phyloP scores from a whole-genome alignment of 1,140 invertebrate species.

The Eriocheir sinensis region DNA sequence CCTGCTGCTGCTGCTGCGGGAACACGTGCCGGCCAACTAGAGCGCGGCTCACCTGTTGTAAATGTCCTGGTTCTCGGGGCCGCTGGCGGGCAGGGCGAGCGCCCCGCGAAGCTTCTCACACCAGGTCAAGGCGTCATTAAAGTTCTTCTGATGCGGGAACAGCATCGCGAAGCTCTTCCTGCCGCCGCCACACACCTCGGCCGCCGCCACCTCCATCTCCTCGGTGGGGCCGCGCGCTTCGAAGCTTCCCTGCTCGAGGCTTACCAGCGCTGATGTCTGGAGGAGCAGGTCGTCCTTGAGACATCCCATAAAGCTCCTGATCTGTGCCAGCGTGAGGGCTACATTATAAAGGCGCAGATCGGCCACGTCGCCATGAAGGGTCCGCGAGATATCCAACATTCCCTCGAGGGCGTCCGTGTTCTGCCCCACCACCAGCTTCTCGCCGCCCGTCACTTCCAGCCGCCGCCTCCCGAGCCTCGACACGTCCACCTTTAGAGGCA shows the following conservation, averaged over 20 bases:
- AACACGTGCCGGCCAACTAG: background rate
- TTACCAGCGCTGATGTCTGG: background rate
- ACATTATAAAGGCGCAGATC: slow-evolving; percentile 57
- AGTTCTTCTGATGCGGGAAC: slow-evolving; percentile 45
- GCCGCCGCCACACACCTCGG: background rate
- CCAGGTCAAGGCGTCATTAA: background rate
- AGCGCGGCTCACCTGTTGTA: background rate
- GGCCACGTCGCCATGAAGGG: slow-evolving; percentile 39
- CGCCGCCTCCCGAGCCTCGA: background rate
- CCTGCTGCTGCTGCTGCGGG: background rate
- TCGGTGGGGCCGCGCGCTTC: background rate
- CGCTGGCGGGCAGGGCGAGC: slow-evolving; percentile 33
- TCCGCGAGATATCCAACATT: background rate
- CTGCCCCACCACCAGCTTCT: slow-evolving; percentile 39
- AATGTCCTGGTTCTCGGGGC: slow-evolving; percentile 29
- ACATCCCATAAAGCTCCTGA: slow-evolving; percentile 19
- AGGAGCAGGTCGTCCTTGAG: background rate
- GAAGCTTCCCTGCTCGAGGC: background rate
- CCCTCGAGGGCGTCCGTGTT: slow-evolving; percentile 29
- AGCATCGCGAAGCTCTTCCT: slow-evolving; percentile 9
- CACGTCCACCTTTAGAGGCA: background rate
- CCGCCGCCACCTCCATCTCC: background rate
- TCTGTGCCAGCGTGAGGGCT: background rate
- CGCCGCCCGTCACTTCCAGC: background rate
- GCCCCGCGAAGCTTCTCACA: slow-evolving; percentile 8